phyloP scores from a whole-genome alignment of 2,888 invertebrate genomes.

The Pantelozetes paolii region DNA sequence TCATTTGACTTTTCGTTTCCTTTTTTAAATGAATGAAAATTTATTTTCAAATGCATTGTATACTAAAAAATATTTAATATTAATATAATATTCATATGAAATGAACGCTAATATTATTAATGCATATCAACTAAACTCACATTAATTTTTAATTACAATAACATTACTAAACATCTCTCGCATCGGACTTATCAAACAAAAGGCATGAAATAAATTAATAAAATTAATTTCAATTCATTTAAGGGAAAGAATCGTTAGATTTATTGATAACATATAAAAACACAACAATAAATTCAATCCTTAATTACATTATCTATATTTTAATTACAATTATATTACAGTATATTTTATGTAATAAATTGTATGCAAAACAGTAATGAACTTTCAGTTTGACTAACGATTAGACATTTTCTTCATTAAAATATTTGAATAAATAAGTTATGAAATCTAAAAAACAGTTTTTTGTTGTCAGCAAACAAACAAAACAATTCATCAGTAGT shows the following conservation, averaged over 20 bases:
- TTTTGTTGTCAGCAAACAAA: neutral
- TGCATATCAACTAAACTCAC: constrained; percentile 18
- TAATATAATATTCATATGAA: neutral
- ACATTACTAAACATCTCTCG: constrained; percentile 16
- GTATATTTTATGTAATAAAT: constrained; percentile 1
- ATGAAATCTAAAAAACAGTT: too few relatives aligned
- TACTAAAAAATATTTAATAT: too few relatives aligned
- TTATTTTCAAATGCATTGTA: neutral
- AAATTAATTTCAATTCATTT: constrained; percentile 15
- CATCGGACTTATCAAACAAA: neutral
- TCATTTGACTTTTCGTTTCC: constrained; percentile 29
- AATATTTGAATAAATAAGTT: too few relatives aligned
- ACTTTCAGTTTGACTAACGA: neutral
- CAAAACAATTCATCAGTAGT: neutral
- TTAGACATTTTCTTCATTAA: too few relatives aligned
- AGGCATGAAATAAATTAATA: neutral
- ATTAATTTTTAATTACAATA: constrained; percentile 29
- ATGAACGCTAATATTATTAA: constrained; percentile 1
- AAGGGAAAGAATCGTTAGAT: neutral
- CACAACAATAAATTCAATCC: constrained; percentile 12
- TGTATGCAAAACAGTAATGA: constrained; percentile 5
- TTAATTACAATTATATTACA: constrained; percentile 18
- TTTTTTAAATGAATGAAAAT: constrained; percentile 1
- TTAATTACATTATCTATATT: constrained; percentile 32
- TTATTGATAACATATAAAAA: constrained; percentile 12